Evolutionary conservation across 2,797 vertebrate species (phyloP), one percentile per base, ranked within the genome.

Genomic region (Amphiprion clarkii): DNA sequence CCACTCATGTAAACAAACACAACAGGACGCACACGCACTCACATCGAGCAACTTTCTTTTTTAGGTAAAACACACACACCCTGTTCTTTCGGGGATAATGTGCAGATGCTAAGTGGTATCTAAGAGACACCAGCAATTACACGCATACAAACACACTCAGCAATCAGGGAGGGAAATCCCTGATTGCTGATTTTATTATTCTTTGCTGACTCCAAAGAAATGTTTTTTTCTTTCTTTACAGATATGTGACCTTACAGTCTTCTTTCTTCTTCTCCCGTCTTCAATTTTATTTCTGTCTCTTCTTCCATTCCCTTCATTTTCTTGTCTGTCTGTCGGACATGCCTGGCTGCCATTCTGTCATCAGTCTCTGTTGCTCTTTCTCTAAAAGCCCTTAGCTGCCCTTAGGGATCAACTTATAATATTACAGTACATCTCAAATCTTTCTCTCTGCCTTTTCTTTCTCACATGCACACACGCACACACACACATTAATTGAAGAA

Each of bases 341-440:
- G 88, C 80, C 82, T 82, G 83, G 78, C 78, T 88, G 88, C 76
- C 67, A 59, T 81, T 81, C 90, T 88, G 80, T 90, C 88, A 87
- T 84, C 89, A 74, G 85, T 79, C 87, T 84, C 85, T 86, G 82
- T 83, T 89, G 90, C 88, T 86, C 82, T 86, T 83, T 87, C 83
- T 84, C 81, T 94, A 89, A 92, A 94, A 93, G 92, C 92, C 87
- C 82, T 82, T 71, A 82, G 67, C 71, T 82, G 74, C 87, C 93
- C 88, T 88, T 67, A 54, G 90, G 93, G 84, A 79, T 71, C 76
- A 84, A 87, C 85, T 92, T 92, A 91, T 89, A 83, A 89, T 88
- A 91, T 90, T 89, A 89, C 85, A 87, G 88, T 87, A 83, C 67
- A 88, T 67, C 78, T 83, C 55, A 76, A 79, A 80, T 80, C 76